Base-by-base conservation (phyloP, 2,113 vertebrate genomes). In the Pelecanus crispus region DNA sequence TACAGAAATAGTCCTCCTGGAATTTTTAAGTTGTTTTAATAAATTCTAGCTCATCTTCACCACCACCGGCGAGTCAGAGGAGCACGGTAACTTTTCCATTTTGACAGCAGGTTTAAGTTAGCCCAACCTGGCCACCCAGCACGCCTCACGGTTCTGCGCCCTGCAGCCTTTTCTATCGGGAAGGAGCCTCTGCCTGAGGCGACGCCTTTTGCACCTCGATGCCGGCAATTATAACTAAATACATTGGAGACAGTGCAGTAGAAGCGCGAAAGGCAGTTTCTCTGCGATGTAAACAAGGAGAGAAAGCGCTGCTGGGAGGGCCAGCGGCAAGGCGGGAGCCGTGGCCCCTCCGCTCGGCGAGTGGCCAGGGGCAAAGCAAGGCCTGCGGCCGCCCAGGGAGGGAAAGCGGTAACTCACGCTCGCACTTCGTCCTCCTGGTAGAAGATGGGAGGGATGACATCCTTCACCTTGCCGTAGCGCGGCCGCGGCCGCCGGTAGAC, bases 391-490 rank as follows among this genome's bases (percentile, higher is more conserved):
- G 7, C 2, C 5, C 10, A 0, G 32, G 26, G 15, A 31, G 25
- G 22, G 12, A 42, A 17, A 3, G n/a, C 34, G 25, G 28, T 7
- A 4, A 98, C 99, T 98, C 98, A 99, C 99, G 98, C 99, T 98
- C 99, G 96, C n/a, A 99, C 97, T 75, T n/a, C 50, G 86, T 99
- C 99, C 95, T 99, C 99, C 9, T 34, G 86, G 97, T 99, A 99
- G 25, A 99, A 95, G 83, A 99, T 96, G 55, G 98, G 97, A 3
- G 95, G 95, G 8, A 99, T 87, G 3, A 7, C 9, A 2, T 98
- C 97, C n/a, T 80, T 65, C 56, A 81, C 95, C 40, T 96, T 97
- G 44, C 90, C 97, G 34, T 94, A 91, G 19, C 88, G 78, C 40
- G 85, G 93, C 25, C 70, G 59, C 18, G 96, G 94, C 67, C 97